These are phyloP conservation scores for Drosophila silvestris DNA, from an alignment of 2,888 invertebrate species.

Conservation along the genomic window DNA sequence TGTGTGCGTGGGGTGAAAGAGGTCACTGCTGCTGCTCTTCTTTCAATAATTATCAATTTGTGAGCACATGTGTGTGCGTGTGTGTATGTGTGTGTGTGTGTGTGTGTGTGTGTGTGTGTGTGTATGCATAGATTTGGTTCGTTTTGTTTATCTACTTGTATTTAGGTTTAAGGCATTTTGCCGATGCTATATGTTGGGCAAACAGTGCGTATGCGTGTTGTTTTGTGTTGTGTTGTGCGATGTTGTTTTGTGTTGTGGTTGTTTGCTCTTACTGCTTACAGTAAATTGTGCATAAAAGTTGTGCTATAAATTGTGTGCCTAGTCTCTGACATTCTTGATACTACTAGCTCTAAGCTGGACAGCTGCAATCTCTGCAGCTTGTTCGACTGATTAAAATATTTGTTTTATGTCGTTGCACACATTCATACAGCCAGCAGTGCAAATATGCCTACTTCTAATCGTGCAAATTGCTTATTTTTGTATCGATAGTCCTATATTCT, in stretches of 20 bases:
- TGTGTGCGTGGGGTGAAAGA: constrained; percentile 13
- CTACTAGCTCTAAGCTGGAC: constrained; percentile 8
- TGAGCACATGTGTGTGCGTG: constrained; percentile 39
- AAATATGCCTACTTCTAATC: neutral
- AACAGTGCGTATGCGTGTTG: constrained; percentile 76
- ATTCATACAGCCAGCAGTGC: neutral
- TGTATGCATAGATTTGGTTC: constrained; percentile 44
- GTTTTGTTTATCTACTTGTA: constrained; percentile 79
- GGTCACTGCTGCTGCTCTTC: constrained; percentile 55
- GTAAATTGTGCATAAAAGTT: constrained; percentile 63
- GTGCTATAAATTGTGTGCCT: constrained; percentile 42
- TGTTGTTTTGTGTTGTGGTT: constrained; percentile 38
- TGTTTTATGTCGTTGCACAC: constrained; percentile 30
- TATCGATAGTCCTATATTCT: neutral
- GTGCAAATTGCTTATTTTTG: neutral
- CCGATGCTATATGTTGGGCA: constrained; percentile 59
- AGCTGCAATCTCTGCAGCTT: constrained; percentile 36
- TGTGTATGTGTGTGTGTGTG: constrained; percentile 4
- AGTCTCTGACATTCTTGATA: constrained; percentile 19
- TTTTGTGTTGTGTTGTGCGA: constrained; percentile 15
- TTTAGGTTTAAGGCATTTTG: constrained; percentile 71
- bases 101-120: constrained; percentile 15
- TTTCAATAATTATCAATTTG: constrained; percentile 76
- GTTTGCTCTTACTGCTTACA: constrained; percentile 39
- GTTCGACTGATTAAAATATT: constrained; percentile 61